Evolutionary conservation across 2,113 vertebrate genomes (phyloP).

Genomic region (Atrichornis clamosus): DNA sequence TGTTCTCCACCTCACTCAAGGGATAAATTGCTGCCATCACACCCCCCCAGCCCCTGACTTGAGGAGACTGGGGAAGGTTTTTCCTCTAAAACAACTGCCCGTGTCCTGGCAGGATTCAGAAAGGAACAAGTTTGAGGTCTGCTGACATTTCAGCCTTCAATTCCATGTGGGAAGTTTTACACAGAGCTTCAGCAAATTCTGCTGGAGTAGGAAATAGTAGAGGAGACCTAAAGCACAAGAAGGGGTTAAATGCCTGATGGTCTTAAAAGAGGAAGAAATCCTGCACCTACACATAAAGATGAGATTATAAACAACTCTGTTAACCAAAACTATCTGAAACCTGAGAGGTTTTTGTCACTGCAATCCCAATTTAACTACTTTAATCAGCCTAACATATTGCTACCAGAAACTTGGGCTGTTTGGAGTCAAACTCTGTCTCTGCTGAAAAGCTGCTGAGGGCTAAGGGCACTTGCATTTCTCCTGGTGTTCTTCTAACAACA

Average conservation of each 20-base stretch:
- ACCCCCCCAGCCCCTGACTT: not conserved
- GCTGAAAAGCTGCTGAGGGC: not conserved
- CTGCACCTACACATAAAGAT: not conserved
- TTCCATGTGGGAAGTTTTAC: not conserved
- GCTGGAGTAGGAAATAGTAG: not conserved
- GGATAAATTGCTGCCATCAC: fast-evolving
- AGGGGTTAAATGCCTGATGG: not conserved
- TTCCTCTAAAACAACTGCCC: not conserved
- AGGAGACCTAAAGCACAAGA: not conserved
- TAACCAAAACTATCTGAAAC: slow-evolving; percentile 2
- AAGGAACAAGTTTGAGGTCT: not conserved
- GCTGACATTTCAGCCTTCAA: not conserved
- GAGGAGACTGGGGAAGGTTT: not conserved
- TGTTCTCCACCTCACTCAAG: fast-evolving
- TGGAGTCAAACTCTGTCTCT: not conserved
- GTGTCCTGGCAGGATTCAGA: not conserved
- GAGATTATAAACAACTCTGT: not conserved
- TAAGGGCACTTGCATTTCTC: not conserved
- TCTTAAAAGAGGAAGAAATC: not conserved
- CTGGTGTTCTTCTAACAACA: not conserved
- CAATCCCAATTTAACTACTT: not conserved
- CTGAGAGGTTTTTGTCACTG: slow-evolving; percentile 16
- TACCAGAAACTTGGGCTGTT: not conserved
- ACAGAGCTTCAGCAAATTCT: slow-evolving; percentile 17
- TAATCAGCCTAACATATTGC: not conserved